phyloP scores from a whole-genome alignment of 2,888 invertebrate species.

The Cheilosia scutellata region DNA sequence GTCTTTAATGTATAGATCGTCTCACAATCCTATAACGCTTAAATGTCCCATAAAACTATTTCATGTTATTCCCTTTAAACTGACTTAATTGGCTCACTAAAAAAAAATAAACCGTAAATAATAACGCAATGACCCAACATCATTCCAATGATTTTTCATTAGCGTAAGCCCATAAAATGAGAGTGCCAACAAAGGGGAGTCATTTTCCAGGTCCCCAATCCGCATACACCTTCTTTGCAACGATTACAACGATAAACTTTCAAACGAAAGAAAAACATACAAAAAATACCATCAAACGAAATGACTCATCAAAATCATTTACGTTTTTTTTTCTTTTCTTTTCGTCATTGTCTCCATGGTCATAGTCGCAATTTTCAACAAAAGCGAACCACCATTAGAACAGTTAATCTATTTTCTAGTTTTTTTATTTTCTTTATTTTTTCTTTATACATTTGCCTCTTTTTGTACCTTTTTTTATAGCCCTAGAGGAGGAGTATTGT shows the following conservation, averaged over 20 bases:
- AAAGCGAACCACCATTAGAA: conserved; percentile 39
- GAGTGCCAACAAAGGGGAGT: conserved; percentile 15
- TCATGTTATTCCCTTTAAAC: neutral
- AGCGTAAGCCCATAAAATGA: conserved; percentile 44
- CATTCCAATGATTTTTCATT: conserved; percentile 40
- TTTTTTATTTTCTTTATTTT: conserved; percentile 26
- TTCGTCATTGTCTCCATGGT: conserved; percentile 34
- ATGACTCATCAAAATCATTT: conserved; percentile 56
- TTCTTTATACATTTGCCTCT: neutral
- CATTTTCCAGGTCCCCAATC: neutral
- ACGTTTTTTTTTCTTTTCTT: conserved; percentile 27
- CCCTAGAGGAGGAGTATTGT: neutral
- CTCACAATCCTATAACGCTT: neutral
- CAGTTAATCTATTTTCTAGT: conserved; percentile 42
- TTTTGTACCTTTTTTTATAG: conserved; percentile 20
- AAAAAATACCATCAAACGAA: conserved; percentile 40
- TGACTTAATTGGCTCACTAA: conserved; percentile 37
- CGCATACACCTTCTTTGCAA: conserved; percentile 12
- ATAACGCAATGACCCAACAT: conserved; percentile 39
- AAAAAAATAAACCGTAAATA: conserved; percentile 37
- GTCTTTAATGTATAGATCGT: too few species aligned
- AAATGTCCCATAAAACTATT: conserved; percentile 19
- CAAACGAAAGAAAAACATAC: conserved; percentile 1
- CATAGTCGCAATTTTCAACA: conserved; percentile 40
- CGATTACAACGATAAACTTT: conserved; percentile 36